Base-by-base conservation (phyloP, 2,797 vertebrate species). In the Anniella stebbinsi region DNA sequence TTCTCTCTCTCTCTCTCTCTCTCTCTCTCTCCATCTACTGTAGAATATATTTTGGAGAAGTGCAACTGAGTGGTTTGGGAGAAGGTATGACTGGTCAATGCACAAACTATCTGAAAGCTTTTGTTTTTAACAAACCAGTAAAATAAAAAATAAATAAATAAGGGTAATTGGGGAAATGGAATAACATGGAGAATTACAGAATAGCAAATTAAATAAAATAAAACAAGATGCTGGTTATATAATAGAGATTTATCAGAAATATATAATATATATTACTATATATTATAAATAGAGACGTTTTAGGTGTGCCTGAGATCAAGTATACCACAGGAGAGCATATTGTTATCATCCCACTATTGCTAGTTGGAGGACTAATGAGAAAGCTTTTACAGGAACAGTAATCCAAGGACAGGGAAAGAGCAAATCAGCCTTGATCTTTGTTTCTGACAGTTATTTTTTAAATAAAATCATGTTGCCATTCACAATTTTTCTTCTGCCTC, bases 21-120 rank as follows among this genome's bases (percentile, higher is more conserved):
- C n/a, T 77, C 91, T 90, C 15, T 81, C 38, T 93, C 94, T 48
- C 80, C n/a, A 66, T 41, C 33, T 93, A 28, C 94, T 75, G 41
- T 95, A 99, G 99, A 97, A 99, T 99, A 96, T 99, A 99, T 97
- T 99, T 99, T 94, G 99, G 99, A 51, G 99, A 99, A 96, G 99
- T 99, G 41, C 99, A 99, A 69, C 97, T 99, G 94, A 98, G 96
- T 87, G 99, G 98, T 94, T 97, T 99, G 95, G 99, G 99, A 96
- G 99, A 99, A 99, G 99, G 99, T 99, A 97, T 63, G 94, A 36
- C 60, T 82, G 88, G 4, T 30, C 75, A 90, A 78, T 4, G 78
- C 15, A 76, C 2, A 70, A 84, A 76, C 15, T 83, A 91, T 13
- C 86, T 57, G 33, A 89, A 87, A 87, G 89, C 77, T 86, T 80